A percentile compares a stretch with the other conserved stretches of the same genome.
These are phyloP conservation scores for Tachystola acroxantha DNA, from an alignment of 2,888 invertebrate genomes.

Conservation along the genomic window DNA sequence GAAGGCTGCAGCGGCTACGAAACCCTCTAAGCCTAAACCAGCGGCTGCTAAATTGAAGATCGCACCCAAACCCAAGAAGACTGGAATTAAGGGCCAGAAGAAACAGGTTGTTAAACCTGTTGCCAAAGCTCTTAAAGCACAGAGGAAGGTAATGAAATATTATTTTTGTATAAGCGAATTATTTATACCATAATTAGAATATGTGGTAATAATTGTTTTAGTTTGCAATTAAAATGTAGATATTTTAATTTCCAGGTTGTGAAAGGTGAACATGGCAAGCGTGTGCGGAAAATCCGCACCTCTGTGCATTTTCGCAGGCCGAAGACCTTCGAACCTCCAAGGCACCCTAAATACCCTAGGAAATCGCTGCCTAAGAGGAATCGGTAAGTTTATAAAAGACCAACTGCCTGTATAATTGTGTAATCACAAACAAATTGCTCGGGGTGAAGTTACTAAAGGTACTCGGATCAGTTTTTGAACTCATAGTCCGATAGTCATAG, in stretches of 20 bases:
- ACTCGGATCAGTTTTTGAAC: no score
- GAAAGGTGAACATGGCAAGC: conserved; percentile 93
- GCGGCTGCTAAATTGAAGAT: conserved; percentile 70
- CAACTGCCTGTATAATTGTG: no score
- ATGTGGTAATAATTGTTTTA: no score
- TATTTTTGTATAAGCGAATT: no score
- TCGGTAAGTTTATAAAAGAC: conserved; percentile 81
- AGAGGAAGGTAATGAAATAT: conserved; percentile 84
- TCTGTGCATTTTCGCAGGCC: conserved; percentile 97
- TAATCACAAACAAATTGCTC: no score
- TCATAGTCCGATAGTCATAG: no score
- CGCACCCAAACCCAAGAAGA: conserved; percentile 75
- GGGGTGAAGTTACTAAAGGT: no score
- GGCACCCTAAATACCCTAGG: conserved; percentile 96
- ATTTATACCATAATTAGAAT: no score
- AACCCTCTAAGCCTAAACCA: conserved; percentile 68
- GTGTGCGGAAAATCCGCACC: conserved; percentile 93
- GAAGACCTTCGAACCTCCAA: conserved; percentile 92
- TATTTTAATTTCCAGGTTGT: conserved; percentile 80
- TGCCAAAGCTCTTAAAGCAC: conserved; percentile 89
- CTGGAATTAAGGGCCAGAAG: conserved; percentile 76
- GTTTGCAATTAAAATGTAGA: no score
- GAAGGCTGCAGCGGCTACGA: conserved; percentile 69
- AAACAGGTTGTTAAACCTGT: conserved; percentile 75
- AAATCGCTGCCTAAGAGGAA: conserved; percentile 95